Evolutionary conservation across 2,113 vertebrate species (phyloP), one percentile per base, ranked within the genome.

Genomic region (Oriolus oriolus): DNA sequence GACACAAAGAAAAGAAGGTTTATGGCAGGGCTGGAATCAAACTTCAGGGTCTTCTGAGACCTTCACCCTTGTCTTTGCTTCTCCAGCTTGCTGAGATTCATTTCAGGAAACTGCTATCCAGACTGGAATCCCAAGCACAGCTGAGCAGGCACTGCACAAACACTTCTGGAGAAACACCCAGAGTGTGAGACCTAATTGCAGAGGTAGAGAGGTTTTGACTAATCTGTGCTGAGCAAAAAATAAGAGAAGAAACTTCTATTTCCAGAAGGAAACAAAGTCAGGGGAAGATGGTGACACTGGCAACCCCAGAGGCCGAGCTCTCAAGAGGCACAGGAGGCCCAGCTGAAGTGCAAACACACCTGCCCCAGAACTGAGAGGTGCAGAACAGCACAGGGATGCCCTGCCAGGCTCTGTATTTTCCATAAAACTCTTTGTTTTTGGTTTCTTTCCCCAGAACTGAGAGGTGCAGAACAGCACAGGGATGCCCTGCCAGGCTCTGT

Each of bases 401-500:
- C 50, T 26, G 21, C 9, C 30, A 42, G 37, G 22, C 0, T 30
- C 26, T 0, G 0, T 19, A 27, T 33, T 61, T 21, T n/a, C 52
- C 57, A 16, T 66, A 33, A 77, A 14, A 24, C 4, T 26, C 27
- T 8, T 49, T 39, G 10, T 31, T 18, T 12, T 65, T 10, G 30
- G 10, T 65, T 1, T 65, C 7, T 45, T 42, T n/a, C 33, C 31
- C 64, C 64, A 66, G 33, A 47, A 19, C 64, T 45, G 63, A 6
- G 42, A 45, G 31, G 64, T 66, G 31, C 31, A 99, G 74, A 99
- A 99, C 28, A 97, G 99, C 98, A 0, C 39, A 39, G 97, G 99
- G 92, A 99, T 99, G 99, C 98, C 98, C 95, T 99, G 99, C 94
- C 99, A 99, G 96, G 99, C 99, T 30, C 26, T 0, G 0, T 19